Evolutionary conservation across 2,797 vertebrate species (phyloP), one percentile per base, ranked within the genome.

Genomic region (Lycodopsis pacificus): DNA sequence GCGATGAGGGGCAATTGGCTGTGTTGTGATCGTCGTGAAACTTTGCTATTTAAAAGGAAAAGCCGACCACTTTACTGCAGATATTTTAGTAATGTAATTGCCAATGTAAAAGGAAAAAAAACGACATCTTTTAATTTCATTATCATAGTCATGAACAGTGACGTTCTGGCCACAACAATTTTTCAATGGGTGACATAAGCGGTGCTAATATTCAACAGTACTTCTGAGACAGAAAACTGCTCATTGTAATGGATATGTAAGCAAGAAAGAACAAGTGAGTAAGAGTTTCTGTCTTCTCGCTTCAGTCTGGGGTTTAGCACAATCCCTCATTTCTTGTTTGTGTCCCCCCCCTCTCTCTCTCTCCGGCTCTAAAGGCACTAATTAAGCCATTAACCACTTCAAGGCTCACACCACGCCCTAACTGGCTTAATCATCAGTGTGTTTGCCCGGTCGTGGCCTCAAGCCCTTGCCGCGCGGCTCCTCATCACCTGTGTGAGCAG

Each of bases 321-420:
- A 74, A 66, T 75, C 74, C 64, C 67, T 85, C 56, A 78, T 87
- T 76, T 85, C 69, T 73, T 87, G 76, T 86, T 89, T 81, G 56
- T 68, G 54, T 78, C 25, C 25, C 25, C 25, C 25, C 25, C 59
- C 40, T 42, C 42, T 17, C 44, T 20, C 81, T 84, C 74, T 84
- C 71, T 81, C 82, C 61, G 32, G 73, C 87, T 91, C 80, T 91
- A 93, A 93, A 91, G 85, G 87, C 83, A 82, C 88, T 91, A 94
- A 94, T 95, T 95, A 94, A 94, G 89, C 85, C 80, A 92, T 95
- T 94, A 94, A 90, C 88, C 86, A 91, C 92, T 92, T 92, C 51
- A 87, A 92, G 88, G 79, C 88, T 80, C 73, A 87, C 61, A 68
- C 85, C 83, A 78, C 75, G 63, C 77, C 83, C 88, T 88, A 91